A percentile compares a stretch with the other conserved stretches of the same genome.
Conservation (phyloP, 2,797 vertebrate species). For the Diplodus sargus region DNA sequence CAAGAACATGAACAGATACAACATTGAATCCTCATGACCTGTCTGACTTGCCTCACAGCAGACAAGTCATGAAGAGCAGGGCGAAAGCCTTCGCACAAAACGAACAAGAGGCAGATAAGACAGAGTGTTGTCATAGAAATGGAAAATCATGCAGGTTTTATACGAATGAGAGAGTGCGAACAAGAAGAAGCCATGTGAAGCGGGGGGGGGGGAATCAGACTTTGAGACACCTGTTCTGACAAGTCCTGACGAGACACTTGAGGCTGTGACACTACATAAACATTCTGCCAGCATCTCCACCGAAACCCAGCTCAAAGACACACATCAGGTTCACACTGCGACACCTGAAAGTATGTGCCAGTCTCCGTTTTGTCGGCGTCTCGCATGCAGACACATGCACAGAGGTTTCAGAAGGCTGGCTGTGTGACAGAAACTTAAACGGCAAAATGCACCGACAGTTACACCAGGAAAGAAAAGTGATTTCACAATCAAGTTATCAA, state of each 20-base stretch:
- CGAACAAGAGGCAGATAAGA: slow-evolving; percentile 10
- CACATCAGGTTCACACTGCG: slow-evolving; percentile 39
- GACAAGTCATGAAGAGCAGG: neutral
- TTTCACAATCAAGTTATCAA: neutral
- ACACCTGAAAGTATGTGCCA: slow-evolving; percentile 6
- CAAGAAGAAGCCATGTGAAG: slow-evolving; percentile 16
- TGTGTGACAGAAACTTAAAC: neutral
- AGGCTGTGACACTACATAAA: slow-evolving; percentile 53
- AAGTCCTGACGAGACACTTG: slow-evolving; percentile 63
- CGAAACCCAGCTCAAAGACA: slow-evolving; percentile 13
- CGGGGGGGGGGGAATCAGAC: slow-evolving; percentile 31
- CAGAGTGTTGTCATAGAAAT: slow-evolving; percentile 6
- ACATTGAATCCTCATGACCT: slow-evolving; percentile 6
- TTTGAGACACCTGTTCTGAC: slow-evolving; percentile 63
- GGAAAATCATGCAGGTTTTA: slow-evolving; percentile 27
- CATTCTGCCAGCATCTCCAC: slow-evolving; percentile 20
- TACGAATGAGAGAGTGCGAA: slow-evolving; percentile 22
- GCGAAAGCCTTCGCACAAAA: neutral
- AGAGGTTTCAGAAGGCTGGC: slow-evolving; percentile 14
- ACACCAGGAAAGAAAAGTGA: neutral
- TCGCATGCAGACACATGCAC: slow-evolving; percentile 36
- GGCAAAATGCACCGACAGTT: neutral
- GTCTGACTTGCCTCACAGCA: neutral
- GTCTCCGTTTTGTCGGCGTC: neutral
- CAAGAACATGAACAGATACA: slow-evolving; percentile 3